Percentiles rank a stretch among this genome's conserved stretches.
phyloP scores from a whole-genome alignment of 2,888 invertebrate genomes.

The Andrena trimmerana region DNA sequence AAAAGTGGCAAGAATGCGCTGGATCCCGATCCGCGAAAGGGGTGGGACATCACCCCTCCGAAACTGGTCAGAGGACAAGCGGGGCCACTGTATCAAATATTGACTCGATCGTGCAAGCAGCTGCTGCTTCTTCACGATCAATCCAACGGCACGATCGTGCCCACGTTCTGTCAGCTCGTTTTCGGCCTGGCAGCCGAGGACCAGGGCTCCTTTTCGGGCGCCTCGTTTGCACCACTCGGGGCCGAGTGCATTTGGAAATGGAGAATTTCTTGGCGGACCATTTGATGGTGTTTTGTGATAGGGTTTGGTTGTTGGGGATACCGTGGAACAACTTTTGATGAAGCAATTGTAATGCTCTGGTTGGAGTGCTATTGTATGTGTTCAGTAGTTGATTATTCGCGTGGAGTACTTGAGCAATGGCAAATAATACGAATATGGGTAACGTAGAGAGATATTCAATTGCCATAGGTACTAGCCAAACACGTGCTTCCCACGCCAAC shows the following conservation, averaged over 20 bases:
- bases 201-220: constrained; percentile 32
- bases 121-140: constrained; percentile 78
- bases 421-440: no score
- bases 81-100: constrained; percentile 79
- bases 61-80: constrained; percentile 75
- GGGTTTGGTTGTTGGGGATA: not conserved
- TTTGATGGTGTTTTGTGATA: not conserved
- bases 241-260: not conserved
- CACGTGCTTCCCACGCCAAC: constrained; percentile 5
- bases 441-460: no score
- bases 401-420: no score
- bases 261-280: not conserved
- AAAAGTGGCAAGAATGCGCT: constrained; percentile 79
- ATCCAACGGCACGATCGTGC: constrained; percentile 48
- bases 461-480: not conserved
- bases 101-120: constrained; percentile 77
- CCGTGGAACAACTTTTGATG: not conserved
- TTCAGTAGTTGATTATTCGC: no score
- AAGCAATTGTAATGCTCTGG: not conserved
- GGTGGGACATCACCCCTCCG: constrained; percentile 74
- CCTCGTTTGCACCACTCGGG: not conserved
- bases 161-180: constrained; percentile 68
- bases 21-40: constrained; percentile 61
- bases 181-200: constrained; percentile 24
- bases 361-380: no score